These are phyloP conservation scores for Rhea americana DNA, from an alignment of 2,113 vertebrate species.

Conservation along the genomic window DNA sequence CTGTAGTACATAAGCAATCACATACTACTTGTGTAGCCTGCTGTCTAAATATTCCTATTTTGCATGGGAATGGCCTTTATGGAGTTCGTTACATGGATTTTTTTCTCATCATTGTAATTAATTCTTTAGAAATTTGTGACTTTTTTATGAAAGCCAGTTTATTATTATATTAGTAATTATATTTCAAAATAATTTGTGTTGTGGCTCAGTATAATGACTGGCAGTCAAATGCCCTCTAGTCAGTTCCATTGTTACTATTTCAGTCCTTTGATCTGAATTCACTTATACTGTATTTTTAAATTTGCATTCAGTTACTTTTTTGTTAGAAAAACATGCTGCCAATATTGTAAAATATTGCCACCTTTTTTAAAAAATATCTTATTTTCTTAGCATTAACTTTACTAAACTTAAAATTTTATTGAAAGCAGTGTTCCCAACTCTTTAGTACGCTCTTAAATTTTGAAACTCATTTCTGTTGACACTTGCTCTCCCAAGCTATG, in stretches of 20 bases:
- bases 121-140: conserved; percentile 11
- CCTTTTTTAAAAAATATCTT: neutral
- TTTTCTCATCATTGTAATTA: conserved; percentile 12
- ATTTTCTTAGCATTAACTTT: neutral
- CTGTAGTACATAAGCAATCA: neutral
- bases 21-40: neutral
- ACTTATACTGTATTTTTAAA: neutral
- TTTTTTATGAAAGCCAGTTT: conserved; percentile 17
- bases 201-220: neutral
- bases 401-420: neutral
- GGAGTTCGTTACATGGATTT: neutral
- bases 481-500: neutral
- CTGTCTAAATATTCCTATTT: neutral
- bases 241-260: conserved; percentile 10
- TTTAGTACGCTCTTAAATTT: neutral
- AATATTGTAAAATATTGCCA: neutral
- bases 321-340: neutral
- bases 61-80: neutral
- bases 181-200: conserved; percentile 7
- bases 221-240: neutral
- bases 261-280: neutral
- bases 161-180: conserved; percentile 10
- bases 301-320: neutral
- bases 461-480: neutral
- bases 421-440: neutral